Conservation (phyloP, 2,888 invertebrate genomes). For the Dorcus parallelipipedus region DNA sequence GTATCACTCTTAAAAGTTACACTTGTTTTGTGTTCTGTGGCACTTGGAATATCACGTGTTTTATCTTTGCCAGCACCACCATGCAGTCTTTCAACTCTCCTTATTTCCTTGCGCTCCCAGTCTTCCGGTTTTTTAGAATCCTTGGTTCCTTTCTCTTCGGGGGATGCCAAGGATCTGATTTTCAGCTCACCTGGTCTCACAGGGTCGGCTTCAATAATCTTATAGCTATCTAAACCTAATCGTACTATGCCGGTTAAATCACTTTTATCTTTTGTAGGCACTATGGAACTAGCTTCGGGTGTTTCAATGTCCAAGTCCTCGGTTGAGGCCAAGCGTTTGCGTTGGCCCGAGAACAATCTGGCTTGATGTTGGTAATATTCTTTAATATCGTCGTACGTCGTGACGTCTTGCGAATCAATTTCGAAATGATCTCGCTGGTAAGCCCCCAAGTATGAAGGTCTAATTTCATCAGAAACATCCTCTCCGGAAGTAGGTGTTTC, state of each 20-base stretch:
- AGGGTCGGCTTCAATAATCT: slow-evolving; percentile 38
- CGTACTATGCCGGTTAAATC: slow-evolving; percentile 50
- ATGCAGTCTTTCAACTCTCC: slow-evolving; percentile 45
- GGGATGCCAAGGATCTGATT: slow-evolving; percentile 37
- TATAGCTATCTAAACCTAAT: slow-evolving; percentile 40
- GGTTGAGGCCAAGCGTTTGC: slow-evolving; percentile 47
- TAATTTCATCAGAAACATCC: slow-evolving; percentile 22
- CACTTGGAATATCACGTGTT: slow-evolving; percentile 33
- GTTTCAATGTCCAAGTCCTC: slow-evolving; percentile 45
- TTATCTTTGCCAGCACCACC: slow-evolving; percentile 47
- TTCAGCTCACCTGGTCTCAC: slow-evolving; percentile 40
- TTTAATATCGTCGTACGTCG: slow-evolving; percentile 42
- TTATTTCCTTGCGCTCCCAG: slow-evolving; percentile 46
- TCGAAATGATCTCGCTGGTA: slow-evolving; percentile 29
- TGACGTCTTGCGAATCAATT: slow-evolving; percentile 40
- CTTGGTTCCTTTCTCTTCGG: slow-evolving; percentile 49
- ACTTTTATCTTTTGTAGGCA: slow-evolving; percentile 29
- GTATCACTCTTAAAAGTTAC: slow-evolving; percentile 25
- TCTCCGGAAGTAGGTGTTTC: slow-evolving; percentile 49
- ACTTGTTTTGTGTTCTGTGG: slow-evolving; percentile 34
- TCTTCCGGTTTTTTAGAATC: slow-evolving; percentile 49
- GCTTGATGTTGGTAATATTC: slow-evolving; percentile 45
- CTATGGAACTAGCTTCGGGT: slow-evolving; percentile 15
- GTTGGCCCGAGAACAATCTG: slow-evolving; percentile 39
- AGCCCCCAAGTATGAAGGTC: slow-evolving; percentile 28